A percentile compares a stretch with the other conserved stretches of the same genome.
Conservation (phyloP, 2,113 vertebrate species). For the Stomatorhinus ivindoensis region DNA sequence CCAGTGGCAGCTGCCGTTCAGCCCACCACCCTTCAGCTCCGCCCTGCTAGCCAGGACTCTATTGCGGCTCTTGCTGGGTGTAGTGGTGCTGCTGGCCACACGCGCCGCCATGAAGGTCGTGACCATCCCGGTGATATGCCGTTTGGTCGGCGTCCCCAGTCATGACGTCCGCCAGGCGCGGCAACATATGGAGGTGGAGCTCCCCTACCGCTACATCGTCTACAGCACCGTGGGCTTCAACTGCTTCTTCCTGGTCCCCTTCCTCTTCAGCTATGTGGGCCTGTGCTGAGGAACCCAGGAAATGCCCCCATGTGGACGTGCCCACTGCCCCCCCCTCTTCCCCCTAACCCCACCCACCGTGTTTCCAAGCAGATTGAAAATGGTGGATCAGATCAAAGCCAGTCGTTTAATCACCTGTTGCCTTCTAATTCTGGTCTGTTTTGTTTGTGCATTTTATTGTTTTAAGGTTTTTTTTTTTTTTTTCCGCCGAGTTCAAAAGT, state of each 20-base stretch:
- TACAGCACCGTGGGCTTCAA: conserved; percentile 82
- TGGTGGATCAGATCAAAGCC: conserved; percentile 4
- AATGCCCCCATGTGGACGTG: background rate
- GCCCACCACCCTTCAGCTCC: conserved; percentile 50
- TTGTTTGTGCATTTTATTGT: background rate
- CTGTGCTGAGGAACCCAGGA: conserved; percentile 58
- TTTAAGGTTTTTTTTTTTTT: background rate
- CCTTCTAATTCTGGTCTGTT: conserved; percentile 8
- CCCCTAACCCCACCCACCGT: background rate
- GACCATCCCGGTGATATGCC: conserved; percentile 78
- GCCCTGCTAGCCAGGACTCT: conserved; percentile 57
- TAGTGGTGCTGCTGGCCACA: conserved; percentile 65
- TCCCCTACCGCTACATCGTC: conserved; percentile 88
- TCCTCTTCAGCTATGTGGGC: conserved; percentile 63
- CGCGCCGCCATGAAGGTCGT: conserved; percentile 77
- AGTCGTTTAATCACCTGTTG: background rate
- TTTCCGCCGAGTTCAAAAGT: background rate
- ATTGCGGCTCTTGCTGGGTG: conserved; percentile 68
- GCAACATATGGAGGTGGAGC: conserved; percentile 88
- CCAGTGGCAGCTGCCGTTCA: conserved; percentile 61
- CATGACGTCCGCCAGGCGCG: conserved; percentile 70
- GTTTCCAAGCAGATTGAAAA: background rate
- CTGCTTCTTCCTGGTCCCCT: conserved; percentile 74
- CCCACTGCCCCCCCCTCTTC: background rate
- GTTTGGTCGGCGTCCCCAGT: conserved; percentile 55